Percentiles rank a stretch among this genome's conserved stretches.
phyloP scores from a whole-genome alignment of 2,797 vertebrate genomes.

The Microhierax caerulescens region DNA sequence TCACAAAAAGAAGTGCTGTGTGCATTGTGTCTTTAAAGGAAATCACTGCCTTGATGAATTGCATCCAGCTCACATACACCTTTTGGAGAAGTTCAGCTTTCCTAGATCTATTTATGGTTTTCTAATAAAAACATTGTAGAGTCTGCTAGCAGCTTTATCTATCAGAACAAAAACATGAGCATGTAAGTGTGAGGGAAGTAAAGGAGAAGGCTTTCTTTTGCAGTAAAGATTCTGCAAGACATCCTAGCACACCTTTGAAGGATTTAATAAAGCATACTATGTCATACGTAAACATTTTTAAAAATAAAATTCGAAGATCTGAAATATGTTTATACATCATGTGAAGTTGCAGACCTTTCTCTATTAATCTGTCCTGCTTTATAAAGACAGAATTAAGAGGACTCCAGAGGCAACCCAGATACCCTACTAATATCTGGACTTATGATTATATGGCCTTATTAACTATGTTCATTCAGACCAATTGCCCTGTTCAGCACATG shows the following conservation, averaged over 20 bases:
- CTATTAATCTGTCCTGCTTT: neutral
- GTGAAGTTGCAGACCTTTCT: neutral
- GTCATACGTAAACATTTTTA: neutral
- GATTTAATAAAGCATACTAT: neutral
- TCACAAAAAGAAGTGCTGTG: neutral
- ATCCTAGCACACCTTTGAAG: neutral
- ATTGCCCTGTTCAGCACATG: neutral
- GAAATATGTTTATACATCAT: neutral
- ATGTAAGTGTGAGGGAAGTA: neutral
- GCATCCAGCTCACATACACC: fast-evolving
- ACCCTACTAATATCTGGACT: neutral
- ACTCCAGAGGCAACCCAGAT: neutral
- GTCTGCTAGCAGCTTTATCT: neutral
- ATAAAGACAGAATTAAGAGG: neutral
- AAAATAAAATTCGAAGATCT: neutral
- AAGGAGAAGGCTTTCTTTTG: neutral
- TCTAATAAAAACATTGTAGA: neutral
- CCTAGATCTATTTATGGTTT: neutral
- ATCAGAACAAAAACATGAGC: neutral
- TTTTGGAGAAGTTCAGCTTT: neutral
- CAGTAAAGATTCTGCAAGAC: neutral
- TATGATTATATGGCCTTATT: neutral
- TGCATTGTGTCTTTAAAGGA: neutral
- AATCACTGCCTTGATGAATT: neutral
- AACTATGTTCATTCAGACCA: neutral